Conservation (phyloP, 2,113 vertebrate genomes). For the Psilopsiagon aurifrons region DNA sequence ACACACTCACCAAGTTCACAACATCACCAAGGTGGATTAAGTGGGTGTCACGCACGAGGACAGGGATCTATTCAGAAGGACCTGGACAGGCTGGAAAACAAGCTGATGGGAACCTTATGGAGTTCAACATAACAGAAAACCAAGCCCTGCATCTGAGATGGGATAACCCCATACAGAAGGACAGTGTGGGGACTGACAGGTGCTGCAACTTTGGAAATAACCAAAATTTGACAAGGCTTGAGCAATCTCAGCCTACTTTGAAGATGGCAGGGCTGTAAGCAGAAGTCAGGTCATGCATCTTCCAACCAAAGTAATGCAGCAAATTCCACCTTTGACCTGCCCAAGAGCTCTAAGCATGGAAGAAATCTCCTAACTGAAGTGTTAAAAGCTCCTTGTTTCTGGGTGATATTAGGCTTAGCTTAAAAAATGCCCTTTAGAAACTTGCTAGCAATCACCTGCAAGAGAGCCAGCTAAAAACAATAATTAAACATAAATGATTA, state of each 20-base stretch:
- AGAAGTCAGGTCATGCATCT: neutral
- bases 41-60: fast-evolving
- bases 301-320: neutral
- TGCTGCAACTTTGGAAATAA: neutral
- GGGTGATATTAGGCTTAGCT: neutral
- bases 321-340: neutral
- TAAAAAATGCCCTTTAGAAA: neutral
- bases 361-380: neutral
- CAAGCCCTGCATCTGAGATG: neutral
- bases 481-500: constrained; percentile 39
- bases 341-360: neutral
- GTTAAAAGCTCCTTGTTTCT: neutral
- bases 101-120: neutral
- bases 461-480: neutral
- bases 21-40: neutral
- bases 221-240: neutral
- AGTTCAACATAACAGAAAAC: neutral
- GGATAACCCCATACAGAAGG: neutral
- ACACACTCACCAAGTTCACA: neutral
- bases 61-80: neutral
- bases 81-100: neutral
- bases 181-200: neutral
- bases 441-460: neutral
- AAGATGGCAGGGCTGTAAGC: neutral
- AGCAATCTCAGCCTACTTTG: neutral